Evolutionary conservation across 1,140 invertebrate genomes (phyloP).

Genomic region (Pectinophora gossypiella): DNA sequence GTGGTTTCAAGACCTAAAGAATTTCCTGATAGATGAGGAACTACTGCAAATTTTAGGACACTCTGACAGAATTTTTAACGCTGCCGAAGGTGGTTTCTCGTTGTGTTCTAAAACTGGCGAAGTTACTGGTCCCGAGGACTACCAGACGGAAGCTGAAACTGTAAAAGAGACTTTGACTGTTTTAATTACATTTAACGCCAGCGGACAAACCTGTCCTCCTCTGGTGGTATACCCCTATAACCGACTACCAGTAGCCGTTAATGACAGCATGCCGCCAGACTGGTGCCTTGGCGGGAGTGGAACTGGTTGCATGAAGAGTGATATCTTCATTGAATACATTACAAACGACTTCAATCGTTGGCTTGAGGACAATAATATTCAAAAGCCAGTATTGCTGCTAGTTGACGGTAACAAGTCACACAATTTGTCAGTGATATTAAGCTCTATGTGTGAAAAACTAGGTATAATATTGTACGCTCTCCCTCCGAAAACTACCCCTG

Average conservation of each 20-base stretch:
- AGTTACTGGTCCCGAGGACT: conserved; percentile 36
- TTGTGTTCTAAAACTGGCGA: conserved; percentile 30
- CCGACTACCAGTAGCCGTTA: conserved; percentile 17
- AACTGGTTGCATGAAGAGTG: conserved; percentile 29
- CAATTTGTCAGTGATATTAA: conserved; percentile 40
- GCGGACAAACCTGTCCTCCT: conserved; percentile 28
- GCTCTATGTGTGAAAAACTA: conserved; percentile 46
- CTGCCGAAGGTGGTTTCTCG: conserved; percentile 41
- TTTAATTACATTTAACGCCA: conserved; percentile 36
- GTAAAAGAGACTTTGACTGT: conserved; percentile 49
- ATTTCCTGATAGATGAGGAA: conserved; percentile 18
- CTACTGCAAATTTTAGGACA: conserved; percentile 27
- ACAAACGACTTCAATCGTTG: conserved; percentile 31
- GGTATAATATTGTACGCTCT: conserved; percentile 56
- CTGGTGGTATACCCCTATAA: conserved; percentile 37
- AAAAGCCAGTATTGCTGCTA: conserved; percentile 26
- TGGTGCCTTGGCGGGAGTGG: conserved; percentile 8
- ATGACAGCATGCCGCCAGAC: conserved; percentile 2
- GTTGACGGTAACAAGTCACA: conserved; percentile 44
- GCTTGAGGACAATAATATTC: conserved; percentile 18
- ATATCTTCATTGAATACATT: conserved; percentile 33
- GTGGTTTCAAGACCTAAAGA: conserved; percentile 25
- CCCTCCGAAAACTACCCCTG: conserved; percentile 56
- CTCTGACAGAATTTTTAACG: conserved; percentile 25
- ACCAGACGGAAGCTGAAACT: conserved; percentile 35